Conservation (phyloP, 1,140 invertebrate species). For the Pseudomyrmex pallidus region DNA sequence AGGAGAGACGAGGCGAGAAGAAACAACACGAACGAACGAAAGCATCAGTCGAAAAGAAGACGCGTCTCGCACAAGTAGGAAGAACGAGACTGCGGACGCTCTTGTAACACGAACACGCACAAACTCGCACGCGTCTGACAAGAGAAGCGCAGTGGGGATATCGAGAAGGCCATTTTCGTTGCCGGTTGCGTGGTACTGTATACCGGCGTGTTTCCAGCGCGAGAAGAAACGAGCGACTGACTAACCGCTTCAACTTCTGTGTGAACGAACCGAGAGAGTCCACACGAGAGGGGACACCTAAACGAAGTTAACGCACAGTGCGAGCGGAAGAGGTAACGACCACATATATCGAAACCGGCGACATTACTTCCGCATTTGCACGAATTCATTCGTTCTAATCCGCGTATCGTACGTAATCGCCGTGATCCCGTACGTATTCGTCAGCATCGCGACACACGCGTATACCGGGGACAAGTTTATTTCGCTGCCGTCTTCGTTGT, state of each 20-base stretch:
- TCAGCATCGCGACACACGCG: background rate
- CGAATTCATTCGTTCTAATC: no score
- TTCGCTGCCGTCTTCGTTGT: conserved; percentile 2
- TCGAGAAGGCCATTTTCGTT: conserved; percentile 70
- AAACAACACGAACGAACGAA: conserved; percentile 69
- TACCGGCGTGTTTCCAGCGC: conserved; percentile 53
- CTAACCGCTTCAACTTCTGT: background rate
- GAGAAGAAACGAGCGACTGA: conserved; percentile 22
- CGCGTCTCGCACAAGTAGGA: conserved; percentile 38
- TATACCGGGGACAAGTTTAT: background rate
- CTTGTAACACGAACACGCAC: conserved; percentile 58
- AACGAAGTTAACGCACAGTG: background rate
- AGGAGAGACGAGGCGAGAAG: conserved; percentile 37
- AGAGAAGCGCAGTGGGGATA: conserved; percentile 61
- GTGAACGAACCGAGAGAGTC: background rate
- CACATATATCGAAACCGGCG: conserved; percentile 33
- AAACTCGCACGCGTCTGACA: conserved; percentile 32
- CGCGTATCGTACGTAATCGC: background rate
- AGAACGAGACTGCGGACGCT: conserved; percentile 44
- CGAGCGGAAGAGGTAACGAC: conserved; percentile 46
- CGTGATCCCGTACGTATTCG: background rate
- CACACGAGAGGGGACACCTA: background rate
- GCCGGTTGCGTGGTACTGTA: conserved; percentile 58
- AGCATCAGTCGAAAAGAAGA: conserved; percentile 44
- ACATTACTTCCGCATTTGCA: conserved; percentile 52